Percentiles rank a stretch among this genome's conserved stretches.
phyloP scores from a whole-genome alignment of 2,113 vertebrate species.

The Datnioides undecimradiatus region DNA sequence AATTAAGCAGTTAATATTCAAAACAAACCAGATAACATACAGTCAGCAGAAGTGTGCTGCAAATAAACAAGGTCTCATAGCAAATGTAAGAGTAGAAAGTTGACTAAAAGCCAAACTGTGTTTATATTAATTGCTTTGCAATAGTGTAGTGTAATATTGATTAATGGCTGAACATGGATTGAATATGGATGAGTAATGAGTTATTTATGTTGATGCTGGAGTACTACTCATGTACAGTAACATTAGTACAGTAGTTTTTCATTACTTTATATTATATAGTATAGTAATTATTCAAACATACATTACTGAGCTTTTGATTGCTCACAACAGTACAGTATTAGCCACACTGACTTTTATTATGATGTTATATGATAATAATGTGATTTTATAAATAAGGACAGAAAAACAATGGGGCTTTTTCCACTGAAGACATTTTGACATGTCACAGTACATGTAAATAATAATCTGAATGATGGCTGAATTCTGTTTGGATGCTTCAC shows the following conservation, averaged over 20 bases:
- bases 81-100: background rate
- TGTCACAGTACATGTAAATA: background rate
- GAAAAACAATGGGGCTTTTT: constrained; percentile 18
- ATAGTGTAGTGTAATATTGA: background rate
- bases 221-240: background rate
- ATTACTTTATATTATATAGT: background rate
- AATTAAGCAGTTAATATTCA: constrained; percentile 36
- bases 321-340: no score
- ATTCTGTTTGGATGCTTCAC: background rate
- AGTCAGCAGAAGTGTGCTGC: constrained; percentile 12
- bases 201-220: background rate
- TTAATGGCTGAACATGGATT: background rate
- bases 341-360: background rate
- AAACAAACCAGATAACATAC: constrained; percentile 26
- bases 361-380: background rate
- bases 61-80: constrained; percentile 34
- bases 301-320: background rate
- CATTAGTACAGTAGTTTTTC: background rate
- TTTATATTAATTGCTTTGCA: constrained; percentile 10
- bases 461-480: background rate
- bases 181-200: constrained; percentile 2
- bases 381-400: background rate
- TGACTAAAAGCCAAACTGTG: constrained; percentile 18
- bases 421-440: background rate
- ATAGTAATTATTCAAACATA: background rate